Evolutionary conservation across 2,113 vertebrate species (phyloP), one percentile per base, ranked within the genome.

Genomic region (Triplophysa siluroides): DNA sequence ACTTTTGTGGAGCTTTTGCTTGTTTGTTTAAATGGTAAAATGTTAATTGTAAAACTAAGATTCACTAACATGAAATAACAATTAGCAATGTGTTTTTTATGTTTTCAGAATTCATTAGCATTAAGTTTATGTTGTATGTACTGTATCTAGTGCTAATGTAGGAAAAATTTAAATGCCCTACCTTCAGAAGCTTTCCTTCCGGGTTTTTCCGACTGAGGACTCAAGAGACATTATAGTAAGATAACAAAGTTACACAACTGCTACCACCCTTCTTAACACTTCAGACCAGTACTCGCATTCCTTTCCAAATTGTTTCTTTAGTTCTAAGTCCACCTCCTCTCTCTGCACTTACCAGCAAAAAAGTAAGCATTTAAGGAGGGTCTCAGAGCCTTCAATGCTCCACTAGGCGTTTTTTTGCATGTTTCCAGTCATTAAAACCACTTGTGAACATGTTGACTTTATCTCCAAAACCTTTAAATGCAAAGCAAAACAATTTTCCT

Each of bases 401-500:
- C n/a, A 38, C 21, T 24, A 61, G 21, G 33, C 26, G 8, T 10
- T 10, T 50, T 16, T 14, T 41, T 23, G 76, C 13, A 24, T 60
- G 24, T 38, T 69, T 78, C 64, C 65, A 69, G 10, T 69, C 65
- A 43, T 14, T 68, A 9, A 14, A 78, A 56, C 65, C 21, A 6
- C 29, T 58, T 24, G 52, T 52, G 10, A 61, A 47, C 16, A 43
- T 9, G 9, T 56, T 50, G 13, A 26, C 43, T 33, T 2, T 68
- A 41, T 58, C 52, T 54, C 63, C 21, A 67, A 81, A 76, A 24
- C 68, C 6, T 24, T 8, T 38, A 19, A 41, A 54, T 10, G 21
- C 54, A 61, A 77, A 76, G 29, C 73, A 77, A 41, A 76, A 81
- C 0, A 24, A 21, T 16, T 11, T 29, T 21, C 64, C 38, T 60